Percentiles rank a stretch among this genome's conserved stretches.
These are phyloP conservation scores for Acanthisitta chloris DNA, from an alignment of 2,113 vertebrate species.

Conservation along the genomic window DNA sequence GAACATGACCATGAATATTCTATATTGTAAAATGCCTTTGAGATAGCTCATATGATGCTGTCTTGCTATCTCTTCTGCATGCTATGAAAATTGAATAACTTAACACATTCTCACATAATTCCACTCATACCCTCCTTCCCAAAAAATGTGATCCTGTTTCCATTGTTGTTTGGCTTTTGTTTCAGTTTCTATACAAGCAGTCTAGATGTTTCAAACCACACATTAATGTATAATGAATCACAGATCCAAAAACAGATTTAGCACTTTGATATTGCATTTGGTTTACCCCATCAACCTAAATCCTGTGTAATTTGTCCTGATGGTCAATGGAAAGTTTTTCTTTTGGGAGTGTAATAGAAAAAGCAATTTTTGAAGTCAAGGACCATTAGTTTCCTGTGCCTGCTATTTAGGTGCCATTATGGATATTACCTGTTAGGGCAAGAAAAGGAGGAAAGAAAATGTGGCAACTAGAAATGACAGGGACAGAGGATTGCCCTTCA, in stretches of 20 bases:
- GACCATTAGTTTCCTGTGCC: background rate
- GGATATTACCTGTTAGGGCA: background rate
- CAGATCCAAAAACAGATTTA: background rate
- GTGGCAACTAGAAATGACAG: background rate
- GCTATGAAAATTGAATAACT: background rate
- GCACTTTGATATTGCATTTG: background rate
- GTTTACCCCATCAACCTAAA: background rate
- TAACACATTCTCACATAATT: background rate
- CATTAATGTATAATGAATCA: background rate
- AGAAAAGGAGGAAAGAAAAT: background rate
- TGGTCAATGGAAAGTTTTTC: background rate
- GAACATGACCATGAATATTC: background rate
- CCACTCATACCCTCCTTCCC: fast-evolving
- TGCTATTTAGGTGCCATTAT: background rate
- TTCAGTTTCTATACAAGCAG: background rate
- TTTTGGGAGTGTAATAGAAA: background rate
- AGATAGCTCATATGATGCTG: background rate
- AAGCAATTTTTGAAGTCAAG: background rate
- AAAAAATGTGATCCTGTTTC: background rate
- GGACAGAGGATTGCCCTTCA: background rate
- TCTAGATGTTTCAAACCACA: background rate
- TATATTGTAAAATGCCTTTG: background rate
- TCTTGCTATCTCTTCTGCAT: background rate
- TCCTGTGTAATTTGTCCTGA: background rate
- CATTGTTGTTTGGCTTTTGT: background rate